Evolutionary conservation across 2,888 invertebrate species (phyloP).

Genomic region (Drymonia ruficornis): DNA sequence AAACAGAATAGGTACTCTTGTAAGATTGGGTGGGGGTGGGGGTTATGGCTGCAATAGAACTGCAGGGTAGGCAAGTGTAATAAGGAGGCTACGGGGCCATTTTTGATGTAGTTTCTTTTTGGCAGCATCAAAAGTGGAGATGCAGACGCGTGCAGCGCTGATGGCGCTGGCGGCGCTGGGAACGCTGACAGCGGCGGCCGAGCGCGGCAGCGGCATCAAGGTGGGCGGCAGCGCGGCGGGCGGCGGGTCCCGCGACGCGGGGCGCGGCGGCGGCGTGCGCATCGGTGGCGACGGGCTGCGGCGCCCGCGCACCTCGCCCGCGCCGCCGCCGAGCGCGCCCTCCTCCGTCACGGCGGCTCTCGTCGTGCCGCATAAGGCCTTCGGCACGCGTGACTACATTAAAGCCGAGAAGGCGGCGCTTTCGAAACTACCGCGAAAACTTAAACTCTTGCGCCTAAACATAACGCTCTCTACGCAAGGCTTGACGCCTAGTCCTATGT

Average conservation of each 20-base stretch:
- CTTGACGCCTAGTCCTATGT: slow-evolving; percentile 90
- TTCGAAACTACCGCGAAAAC: slow-evolving; percentile 86
- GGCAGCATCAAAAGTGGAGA: slow-evolving; percentile 73
- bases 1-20: too few species aligned
- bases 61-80: too few species aligned
- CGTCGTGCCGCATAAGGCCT: slow-evolving; percentile 91
- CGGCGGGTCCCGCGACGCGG: slow-evolving; percentile 62
- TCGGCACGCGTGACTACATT: slow-evolving; percentile 89
- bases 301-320: slow-evolving; percentile 74
- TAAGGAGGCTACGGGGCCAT: too few species aligned
- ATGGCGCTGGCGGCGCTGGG: slow-evolving; percentile 74
- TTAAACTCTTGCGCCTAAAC: slow-evolving; percentile 88
- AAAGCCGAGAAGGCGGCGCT: slow-evolving; percentile 89
- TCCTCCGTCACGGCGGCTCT: slow-evolving; percentile 88
- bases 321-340: slow-evolving; percentile 73
- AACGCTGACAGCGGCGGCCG: slow-evolving; percentile 66
- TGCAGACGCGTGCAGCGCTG: slow-evolving; percentile 75
- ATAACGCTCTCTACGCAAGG: slow-evolving; percentile 89
- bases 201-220: slow-evolving; percentile 76
- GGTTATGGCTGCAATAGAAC: too few species aligned
- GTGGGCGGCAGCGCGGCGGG: slow-evolving; percentile 62
- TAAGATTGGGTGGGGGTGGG: too few species aligned
- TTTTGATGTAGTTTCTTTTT: slow-evolving; percentile 3
- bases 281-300: slow-evolving; percentile 67
- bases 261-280: slow-evolving; percentile 71